Conservation (phyloP, 2,113 vertebrate genomes). For the Chaetodon auriga region DNA sequence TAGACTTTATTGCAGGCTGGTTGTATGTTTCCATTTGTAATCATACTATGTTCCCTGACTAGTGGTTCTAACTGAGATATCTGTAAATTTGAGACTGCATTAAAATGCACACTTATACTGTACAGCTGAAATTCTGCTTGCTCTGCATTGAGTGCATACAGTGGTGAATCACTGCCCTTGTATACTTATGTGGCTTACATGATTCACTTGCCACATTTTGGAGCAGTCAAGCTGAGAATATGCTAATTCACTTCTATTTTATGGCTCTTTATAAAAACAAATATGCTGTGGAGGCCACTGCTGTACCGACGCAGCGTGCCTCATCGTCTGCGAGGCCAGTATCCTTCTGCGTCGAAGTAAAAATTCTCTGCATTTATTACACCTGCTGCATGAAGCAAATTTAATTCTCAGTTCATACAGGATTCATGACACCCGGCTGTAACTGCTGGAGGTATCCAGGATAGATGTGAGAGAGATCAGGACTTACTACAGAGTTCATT, state of each 20-base stretch:
- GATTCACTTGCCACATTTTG: slow-evolving; percentile 37
- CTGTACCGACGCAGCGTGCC: neutral
- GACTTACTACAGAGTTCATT: slow-evolving; percentile 28
- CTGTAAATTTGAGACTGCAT: slow-evolving; percentile 6
- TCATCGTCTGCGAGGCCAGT: slow-evolving; percentile 22
- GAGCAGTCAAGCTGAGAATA: slow-evolving; percentile 22
- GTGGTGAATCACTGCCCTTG: slow-evolving; percentile 21
- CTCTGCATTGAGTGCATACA: neutral
- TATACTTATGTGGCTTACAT: slow-evolving; percentile 1
- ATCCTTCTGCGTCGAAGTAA: neutral
- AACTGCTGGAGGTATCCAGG: slow-evolving; percentile 9
- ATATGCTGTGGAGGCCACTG: slow-evolving; percentile 18
- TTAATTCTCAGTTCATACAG: slow-evolving; percentile 40
- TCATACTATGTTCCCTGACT: neutral
- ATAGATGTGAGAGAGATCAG: slow-evolving; percentile 28
- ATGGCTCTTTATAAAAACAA: slow-evolving; percentile 33
- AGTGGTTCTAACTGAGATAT: neutral
- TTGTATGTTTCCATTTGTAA: too few relatives aligned
- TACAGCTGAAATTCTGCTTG: neutral
- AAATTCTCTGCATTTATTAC: slow-evolving; percentile 7
- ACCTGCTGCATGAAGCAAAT: slow-evolving; percentile 17
- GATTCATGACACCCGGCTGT: slow-evolving; percentile 37
- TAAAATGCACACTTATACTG: neutral
- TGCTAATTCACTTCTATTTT: slow-evolving; percentile 38
- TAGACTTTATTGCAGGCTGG: too few relatives aligned